A percentile compares a stretch with the other conserved stretches of the same genome.
These are phyloP conservation scores for Paramisgurnus dabryanus DNA, from an alignment of 2,113 vertebrate genomes.

Conservation along the genomic window DNA sequence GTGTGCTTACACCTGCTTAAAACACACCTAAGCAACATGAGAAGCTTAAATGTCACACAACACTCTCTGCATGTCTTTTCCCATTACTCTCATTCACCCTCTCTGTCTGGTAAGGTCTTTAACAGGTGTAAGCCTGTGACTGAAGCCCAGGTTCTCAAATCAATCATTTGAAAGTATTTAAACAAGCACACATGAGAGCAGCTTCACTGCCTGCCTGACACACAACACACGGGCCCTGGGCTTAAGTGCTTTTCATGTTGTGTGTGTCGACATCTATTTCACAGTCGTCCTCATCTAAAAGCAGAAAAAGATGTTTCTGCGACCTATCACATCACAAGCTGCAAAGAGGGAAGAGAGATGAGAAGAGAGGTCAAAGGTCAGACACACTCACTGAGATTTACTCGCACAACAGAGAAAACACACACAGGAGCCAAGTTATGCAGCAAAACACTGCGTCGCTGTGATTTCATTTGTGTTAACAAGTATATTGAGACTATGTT, in stretches of 20 bases:
- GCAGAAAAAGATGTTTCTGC: slow-evolving; percentile 66
- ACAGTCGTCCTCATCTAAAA: slow-evolving; percentile 75
- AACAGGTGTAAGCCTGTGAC: slow-evolving; percentile 52
- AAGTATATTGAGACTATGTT: slow-evolving; percentile 67
- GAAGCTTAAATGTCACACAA: slow-evolving; percentile 47
- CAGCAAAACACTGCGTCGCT: background rate
- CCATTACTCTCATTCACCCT: slow-evolving; percentile 33
- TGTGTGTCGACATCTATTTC: slow-evolving; percentile 74
- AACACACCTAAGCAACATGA: slow-evolving; percentile 47
- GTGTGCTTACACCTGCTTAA: slow-evolving; percentile 68
- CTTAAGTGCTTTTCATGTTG: slow-evolving; percentile 74
- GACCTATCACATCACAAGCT: slow-evolving; percentile 65
- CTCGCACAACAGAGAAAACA: background rate
- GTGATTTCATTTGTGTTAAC: background rate
- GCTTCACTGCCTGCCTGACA: slow-evolving; percentile 62
- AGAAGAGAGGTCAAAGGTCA: slow-evolving; percentile 35
- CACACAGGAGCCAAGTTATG: background rate
- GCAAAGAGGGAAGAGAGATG: slow-evolving; percentile 44
- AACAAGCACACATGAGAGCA: slow-evolving; percentile 62
- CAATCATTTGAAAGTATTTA: slow-evolving; percentile 75
- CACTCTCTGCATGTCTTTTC: slow-evolving; percentile 39
- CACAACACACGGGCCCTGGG: slow-evolving; percentile 56
- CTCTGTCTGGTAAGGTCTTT: slow-evolving; percentile 18
- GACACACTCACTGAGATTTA: slow-evolving; percentile 3
- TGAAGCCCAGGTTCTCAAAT: slow-evolving; percentile 59